Percentiles rank a stretch among this genome's conserved stretches.
Evolutionary conservation across 2,797 vertebrate genomes (phyloP).

Genomic region (Gambelia wislizenii): DNA sequence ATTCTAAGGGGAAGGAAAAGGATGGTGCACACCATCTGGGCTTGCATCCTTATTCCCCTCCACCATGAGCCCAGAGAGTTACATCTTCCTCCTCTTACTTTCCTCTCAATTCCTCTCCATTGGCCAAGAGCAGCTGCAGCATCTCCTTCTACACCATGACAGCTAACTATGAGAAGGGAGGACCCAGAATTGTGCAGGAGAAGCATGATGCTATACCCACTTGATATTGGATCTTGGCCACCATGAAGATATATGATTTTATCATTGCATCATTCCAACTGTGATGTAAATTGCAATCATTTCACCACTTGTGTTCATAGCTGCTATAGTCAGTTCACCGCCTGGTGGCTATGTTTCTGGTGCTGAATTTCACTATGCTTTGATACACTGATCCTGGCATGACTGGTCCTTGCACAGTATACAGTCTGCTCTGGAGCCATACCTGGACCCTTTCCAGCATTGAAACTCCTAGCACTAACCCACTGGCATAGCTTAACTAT

Average conservation of each 20-base stretch:
- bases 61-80: too few relatives aligned
- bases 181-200: too few relatives aligned
- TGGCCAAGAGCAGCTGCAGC: too few relatives aligned
- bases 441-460: not conserved
- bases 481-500: not conserved
- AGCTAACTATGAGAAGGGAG: too few relatives aligned
- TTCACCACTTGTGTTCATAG: too few relatives aligned
- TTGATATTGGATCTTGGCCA: not conserved
- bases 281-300: not conserved
- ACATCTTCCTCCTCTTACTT: too few relatives aligned
- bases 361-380: not conserved
- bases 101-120: too few relatives aligned
- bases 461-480: not conserved
- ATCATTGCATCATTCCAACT: not conserved
- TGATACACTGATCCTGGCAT: not conserved
- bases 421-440: not conserved
- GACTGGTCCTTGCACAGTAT: not conserved
- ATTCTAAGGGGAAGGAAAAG: too few relatives aligned
- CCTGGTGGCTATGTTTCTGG: not conserved
- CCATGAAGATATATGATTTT: not conserved
- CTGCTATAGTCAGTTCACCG: not conserved
- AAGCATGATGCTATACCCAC: too few relatives aligned
- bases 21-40: too few relatives aligned
- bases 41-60: too few relatives aligned
- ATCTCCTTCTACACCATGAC: too few relatives aligned